Evolutionary conservation across 2,797 vertebrate species (phyloP), one percentile per base, ranked within the genome.

Genomic region (Tapirus indicus): DNA sequence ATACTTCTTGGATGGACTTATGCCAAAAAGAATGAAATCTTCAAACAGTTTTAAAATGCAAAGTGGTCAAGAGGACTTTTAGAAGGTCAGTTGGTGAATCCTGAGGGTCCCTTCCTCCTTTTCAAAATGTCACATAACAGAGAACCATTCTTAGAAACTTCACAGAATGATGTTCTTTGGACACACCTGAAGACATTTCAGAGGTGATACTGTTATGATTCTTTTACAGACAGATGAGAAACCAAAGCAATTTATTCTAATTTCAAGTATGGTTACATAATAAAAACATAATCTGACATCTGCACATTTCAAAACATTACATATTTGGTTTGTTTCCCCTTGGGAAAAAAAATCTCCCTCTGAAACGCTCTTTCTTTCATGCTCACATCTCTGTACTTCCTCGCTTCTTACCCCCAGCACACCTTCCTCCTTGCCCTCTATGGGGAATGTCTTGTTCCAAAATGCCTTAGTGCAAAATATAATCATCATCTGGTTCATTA

Each of bases 1-100:
- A 4, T 77, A 7, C 3, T 88, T 97, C 97, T 95, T 69, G 8
- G 77, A 66, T 97, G 91, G 77, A 94, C 80, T 44, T 38, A 69
- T 68, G 41, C 27, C 56, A 68, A 71, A 72, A 20, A 68, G 32
- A 75, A 90, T 38, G 56, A 96, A 97, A 66, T 47, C 71, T 94
- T 82, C 35, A 90, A 90, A 66, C 35, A 88, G 29, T 90, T 94
- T 97, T 92, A 79, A 93, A 90, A 97, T 94, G 87, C 6, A 91
- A 6, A 23, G 1, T 4, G 2, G 10, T 80, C 41, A 79, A 91
- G 47, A 47, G 49, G 38, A 1, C 8, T 96, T 87, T 77, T 9
- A 18, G 60, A 88, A 97, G 87, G 29, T 95, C 54, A 93, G 29
- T 32, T 79, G 11, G 66, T 71, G 27, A 21, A 74, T 56, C 25